Evolutionary conservation across 2,113 vertebrate genomes (phyloP).

Genomic region (Monopterus albus): DNA sequence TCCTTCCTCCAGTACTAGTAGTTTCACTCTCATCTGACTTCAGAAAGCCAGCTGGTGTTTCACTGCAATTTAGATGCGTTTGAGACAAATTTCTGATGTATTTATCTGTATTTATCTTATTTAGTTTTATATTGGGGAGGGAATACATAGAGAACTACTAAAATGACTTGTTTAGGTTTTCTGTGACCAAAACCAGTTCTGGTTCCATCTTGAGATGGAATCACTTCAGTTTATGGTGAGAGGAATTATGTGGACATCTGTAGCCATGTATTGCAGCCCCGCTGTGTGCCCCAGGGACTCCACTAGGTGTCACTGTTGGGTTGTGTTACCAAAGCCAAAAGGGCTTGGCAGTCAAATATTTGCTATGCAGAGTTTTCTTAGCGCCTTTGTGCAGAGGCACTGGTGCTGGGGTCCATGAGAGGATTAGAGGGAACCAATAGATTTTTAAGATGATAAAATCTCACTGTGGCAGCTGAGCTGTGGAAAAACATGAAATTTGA

Average conservation of each 20-base stretch:
- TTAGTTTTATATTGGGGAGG: not conserved
- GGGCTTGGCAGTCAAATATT: not conserved
- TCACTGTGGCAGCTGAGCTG: not conserved
- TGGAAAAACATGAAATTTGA: conserved; percentile 14
- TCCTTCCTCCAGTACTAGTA: not conserved
- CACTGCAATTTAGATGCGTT: not conserved
- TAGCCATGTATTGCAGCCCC: not conserved
- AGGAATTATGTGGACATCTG: not conserved
- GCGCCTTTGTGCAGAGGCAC: conserved; percentile 51
- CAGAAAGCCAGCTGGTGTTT: not conserved
- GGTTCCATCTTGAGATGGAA: not conserved
- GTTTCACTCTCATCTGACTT: not conserved
- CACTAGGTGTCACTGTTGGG: conserved; percentile 70
- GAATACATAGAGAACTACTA: not conserved
- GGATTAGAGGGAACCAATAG: conserved; percentile 33
- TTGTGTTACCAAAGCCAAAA: conserved; percentile 1
- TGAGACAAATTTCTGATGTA: not conserved
- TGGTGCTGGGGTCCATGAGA: conserved; percentile 1
- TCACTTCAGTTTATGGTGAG: not conserved
- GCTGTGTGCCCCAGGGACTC: not conserved
- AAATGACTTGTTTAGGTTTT: not conserved
- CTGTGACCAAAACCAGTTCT: not conserved
- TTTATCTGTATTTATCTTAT: conserved; percentile 2
- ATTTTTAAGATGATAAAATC: conserved; percentile 32
- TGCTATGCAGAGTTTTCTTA: conserved; percentile 53